Evolutionary conservation across 1,140 invertebrate genomes (phyloP).

Genomic region (Apis cerana): DNA sequence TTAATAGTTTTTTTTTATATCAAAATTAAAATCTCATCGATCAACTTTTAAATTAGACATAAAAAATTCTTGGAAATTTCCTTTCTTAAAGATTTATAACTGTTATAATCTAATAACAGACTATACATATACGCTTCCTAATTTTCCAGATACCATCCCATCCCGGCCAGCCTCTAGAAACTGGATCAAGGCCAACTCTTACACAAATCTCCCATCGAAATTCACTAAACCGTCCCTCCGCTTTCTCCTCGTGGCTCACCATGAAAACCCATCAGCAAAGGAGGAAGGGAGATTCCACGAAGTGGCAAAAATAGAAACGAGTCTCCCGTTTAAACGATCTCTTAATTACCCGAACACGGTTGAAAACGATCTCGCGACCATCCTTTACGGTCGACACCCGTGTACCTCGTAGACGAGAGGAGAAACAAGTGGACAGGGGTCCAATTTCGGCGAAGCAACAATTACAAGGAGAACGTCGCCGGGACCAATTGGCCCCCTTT

Average conservation of each 20-base stretch:
- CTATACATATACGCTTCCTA: not conserved
- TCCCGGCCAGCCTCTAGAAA: not conserved
- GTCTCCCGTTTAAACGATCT: constrained; percentile 41
- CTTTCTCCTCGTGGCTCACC: not conserved
- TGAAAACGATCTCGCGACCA: not conserved
- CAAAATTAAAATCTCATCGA: too few relatives aligned
- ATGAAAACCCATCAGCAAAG: not conserved
- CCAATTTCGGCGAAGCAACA: constrained; percentile 54
- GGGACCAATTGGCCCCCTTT: constrained; percentile 4
- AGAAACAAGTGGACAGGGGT: constrained; percentile 12
- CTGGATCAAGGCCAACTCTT: not conserved
- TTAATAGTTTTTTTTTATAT: too few relatives aligned
- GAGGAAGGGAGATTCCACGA: not conserved
- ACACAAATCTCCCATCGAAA: too few relatives aligned
- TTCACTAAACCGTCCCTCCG: not conserved
- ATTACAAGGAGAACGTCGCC: constrained; percentile 49
- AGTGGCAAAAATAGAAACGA: not conserved
- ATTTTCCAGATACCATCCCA: not conserved
- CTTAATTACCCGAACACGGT: constrained; percentile 52
- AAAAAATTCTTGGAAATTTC: too few relatives aligned
- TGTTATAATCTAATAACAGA: not conserved
- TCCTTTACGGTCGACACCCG: constrained; percentile 5
- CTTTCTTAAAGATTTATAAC: too few relatives aligned
- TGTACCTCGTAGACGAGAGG: constrained; percentile 33
- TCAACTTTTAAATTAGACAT: too few relatives aligned